These are phyloP conservation scores for Struthidea cinerea DNA, from an alignment of 2,113 vertebrate genomes.

Conservation along the genomic window DNA sequence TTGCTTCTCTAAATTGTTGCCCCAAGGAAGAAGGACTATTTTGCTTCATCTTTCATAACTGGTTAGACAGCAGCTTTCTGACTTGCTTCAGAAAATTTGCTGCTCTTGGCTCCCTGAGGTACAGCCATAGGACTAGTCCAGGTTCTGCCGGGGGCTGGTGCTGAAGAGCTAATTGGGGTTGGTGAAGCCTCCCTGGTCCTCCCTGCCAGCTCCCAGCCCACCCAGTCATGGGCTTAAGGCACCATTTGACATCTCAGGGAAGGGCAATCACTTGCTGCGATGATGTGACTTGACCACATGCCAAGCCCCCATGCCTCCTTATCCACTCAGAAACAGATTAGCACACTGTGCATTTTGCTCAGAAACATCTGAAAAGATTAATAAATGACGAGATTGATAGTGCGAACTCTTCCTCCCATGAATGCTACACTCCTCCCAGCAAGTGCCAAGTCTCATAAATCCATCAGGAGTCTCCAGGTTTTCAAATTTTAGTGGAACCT, in stretches of 20 bases:
- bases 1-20: not conserved
- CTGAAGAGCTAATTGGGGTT: not conserved
- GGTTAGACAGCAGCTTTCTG: not conserved
- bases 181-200: not conserved
- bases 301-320: not conserved
- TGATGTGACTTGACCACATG: not conserved
- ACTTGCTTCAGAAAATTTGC: not conserved
- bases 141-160: not conserved
- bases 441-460: not conserved
- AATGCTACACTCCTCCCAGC: not conserved
- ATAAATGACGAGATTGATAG: not conserved
- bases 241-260: not conserved
- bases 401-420: not conserved
- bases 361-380: constrained; percentile 16
- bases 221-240: not conserved
- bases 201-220: not conserved
- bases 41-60: not conserved
- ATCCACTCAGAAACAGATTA: constrained; percentile 16
- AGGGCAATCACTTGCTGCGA: not conserved
- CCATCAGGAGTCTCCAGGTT: not conserved
- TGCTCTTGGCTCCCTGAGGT: not conserved
- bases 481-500: not conserved
- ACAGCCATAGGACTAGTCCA: not conserved
- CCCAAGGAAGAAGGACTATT: not conserved
- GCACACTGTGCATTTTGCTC: not conserved